These are phyloP conservation scores for Nothoprocta pentlandii DNA, from an alignment of 2,113 vertebrate genomes.

Conservation along the genomic window DNA sequence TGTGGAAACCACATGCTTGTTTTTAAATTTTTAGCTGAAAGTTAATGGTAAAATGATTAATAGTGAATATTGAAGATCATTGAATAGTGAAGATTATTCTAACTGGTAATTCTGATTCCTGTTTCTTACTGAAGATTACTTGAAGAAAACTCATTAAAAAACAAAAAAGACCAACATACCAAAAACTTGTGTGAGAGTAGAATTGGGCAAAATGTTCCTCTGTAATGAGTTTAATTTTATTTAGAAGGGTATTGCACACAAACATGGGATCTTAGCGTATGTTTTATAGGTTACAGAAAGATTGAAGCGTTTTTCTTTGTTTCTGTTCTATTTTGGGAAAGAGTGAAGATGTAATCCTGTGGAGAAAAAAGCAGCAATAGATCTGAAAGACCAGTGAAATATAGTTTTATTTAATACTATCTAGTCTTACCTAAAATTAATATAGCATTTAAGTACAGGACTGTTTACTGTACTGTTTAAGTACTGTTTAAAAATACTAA, in stretches of 20 bases:
- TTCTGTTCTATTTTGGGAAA: not conserved
- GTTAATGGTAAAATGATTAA: not conserved
- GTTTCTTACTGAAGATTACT: not conserved
- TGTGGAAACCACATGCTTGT: not conserved
- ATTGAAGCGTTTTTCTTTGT: fast-evolving
- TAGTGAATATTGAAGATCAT: not conserved
- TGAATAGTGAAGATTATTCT: not conserved
- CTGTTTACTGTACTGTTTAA: not conserved
- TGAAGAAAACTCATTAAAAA: not conserved
- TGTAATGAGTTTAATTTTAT: not conserved
- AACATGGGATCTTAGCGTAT: not conserved
- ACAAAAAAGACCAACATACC: not conserved
- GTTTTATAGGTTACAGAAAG: not conserved
- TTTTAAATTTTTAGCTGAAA: not conserved
- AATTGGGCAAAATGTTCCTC: not conserved
- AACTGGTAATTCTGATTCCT: not conserved
- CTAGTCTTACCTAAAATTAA: not conserved
- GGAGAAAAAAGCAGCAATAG: not conserved
- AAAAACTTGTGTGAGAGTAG: not conserved
- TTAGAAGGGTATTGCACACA: not conserved
- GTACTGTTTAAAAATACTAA: too few relatives aligned
- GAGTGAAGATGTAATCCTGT: not conserved
- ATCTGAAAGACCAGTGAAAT: not conserved
- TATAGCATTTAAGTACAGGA: not conserved
- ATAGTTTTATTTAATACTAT: not conserved